Evolutionary conservation across 2,113 vertebrate species (phyloP).

Genomic region (Nycticryphes semicollaris): DNA sequence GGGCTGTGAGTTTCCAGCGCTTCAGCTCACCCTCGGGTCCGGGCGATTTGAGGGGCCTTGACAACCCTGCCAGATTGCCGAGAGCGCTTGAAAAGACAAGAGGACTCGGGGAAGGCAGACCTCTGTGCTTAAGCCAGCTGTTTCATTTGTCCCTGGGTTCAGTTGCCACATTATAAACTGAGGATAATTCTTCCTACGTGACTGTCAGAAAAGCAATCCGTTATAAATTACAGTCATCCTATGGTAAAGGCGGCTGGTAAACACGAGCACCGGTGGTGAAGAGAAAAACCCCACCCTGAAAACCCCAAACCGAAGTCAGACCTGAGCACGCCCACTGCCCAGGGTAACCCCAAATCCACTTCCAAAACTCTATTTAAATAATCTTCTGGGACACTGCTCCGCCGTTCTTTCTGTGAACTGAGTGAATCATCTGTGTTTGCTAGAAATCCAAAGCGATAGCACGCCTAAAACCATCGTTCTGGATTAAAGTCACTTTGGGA

Average conservation of each 20-base stretch:
- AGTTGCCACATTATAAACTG: not conserved
- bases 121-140: not conserved
- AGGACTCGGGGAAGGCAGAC: not conserved
- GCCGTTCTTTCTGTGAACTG: not conserved
- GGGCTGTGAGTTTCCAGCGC: not conserved
- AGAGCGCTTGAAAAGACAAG: not conserved
- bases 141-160: not conserved
- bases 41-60: not conserved
- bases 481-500: slow-evolving; percentile 43
- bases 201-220: not conserved
- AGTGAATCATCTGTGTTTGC: slow-evolving; percentile 22
- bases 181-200: not conserved
- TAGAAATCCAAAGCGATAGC: not conserved
- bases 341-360: not conserved
- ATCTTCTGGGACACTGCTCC: not conserved
- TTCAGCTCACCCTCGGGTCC: not conserved
- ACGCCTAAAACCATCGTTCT: not conserved
- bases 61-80: not conserved
- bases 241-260: not conserved
- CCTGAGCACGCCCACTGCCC: not conserved
- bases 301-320: not conserved
- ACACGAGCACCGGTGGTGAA: not conserved
- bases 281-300: not conserved
- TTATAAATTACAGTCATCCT: not conserved
- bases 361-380: not conserved